Conservation (phyloP, 2,797 vertebrate genomes). For the Setipinna tenuifilis region DNA sequence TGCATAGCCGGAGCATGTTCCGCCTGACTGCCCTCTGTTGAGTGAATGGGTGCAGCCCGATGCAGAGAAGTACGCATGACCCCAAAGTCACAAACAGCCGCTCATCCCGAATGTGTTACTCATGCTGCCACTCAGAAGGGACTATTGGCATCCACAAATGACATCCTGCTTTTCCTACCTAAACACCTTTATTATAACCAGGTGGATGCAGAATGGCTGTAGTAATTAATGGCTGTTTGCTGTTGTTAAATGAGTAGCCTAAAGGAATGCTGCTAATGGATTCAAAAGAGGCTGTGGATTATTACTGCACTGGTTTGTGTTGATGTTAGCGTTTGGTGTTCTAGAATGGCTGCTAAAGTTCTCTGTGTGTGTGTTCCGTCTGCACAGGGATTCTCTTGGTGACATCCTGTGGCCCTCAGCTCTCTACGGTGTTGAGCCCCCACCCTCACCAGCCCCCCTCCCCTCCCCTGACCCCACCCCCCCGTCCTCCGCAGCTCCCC, state of each 20-base stretch:
- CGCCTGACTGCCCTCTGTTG: conserved; percentile 25
- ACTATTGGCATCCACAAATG: background rate
- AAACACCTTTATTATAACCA: background rate
- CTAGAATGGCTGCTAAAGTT: background rate
- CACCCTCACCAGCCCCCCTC: conserved; percentile 60
- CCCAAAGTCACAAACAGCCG: conserved; percentile 51
- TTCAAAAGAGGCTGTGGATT: background rate
- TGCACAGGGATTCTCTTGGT: conserved; percentile 69
- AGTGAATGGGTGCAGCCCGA: conserved; percentile 50
- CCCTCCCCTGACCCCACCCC: background rate
- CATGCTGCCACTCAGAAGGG: conserved; percentile 11
- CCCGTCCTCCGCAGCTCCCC: background rate
- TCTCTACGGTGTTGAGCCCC: conserved; percentile 66
- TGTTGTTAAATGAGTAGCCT: background rate
- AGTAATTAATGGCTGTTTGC: background rate
- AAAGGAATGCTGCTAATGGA: background rate
- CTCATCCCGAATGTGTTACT: conserved; percentile 40
- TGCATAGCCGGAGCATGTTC: background rate
- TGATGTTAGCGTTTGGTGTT: too few relatives aligned
- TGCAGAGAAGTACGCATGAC: conserved; percentile 54
- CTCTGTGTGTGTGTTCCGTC: conserved; percentile 59
- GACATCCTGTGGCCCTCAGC: conserved; percentile 74
- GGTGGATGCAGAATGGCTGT: background rate
- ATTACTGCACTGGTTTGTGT: too few relatives aligned
- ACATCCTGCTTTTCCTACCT: background rate